These are phyloP conservation scores for Colaptes auratus DNA, from an alignment of 2,113 vertebrate genomes.

Conservation along the genomic window DNA sequence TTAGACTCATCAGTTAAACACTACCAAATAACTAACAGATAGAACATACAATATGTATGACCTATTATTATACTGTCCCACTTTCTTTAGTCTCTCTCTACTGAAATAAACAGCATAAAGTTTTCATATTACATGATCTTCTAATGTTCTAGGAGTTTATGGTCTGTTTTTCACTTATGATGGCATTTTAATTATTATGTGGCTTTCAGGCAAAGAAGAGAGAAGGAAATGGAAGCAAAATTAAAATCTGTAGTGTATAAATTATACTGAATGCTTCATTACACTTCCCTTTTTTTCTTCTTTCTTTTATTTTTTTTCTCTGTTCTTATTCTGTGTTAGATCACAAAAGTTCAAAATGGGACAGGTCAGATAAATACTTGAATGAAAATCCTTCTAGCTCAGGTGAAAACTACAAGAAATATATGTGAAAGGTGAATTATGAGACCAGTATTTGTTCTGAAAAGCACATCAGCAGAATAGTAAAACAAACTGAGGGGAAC, in stretches of 20 bases:
- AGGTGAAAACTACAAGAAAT: conserved; percentile 2
- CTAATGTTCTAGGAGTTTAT: neutral
- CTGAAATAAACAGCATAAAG: conserved; percentile 1
- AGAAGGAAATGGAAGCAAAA: neutral
- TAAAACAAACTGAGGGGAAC: conserved; percentile 8
- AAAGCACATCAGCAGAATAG: neutral
- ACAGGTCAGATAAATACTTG: neutral
- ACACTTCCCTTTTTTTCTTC: neutral
- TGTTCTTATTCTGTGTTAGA: neutral
- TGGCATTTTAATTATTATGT: neutral
- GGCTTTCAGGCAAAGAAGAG: neutral
- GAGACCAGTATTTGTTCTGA: neutral
- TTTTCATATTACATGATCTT: conserved; percentile 25
- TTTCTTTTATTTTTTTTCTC: neutral
- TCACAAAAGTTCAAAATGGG: neutral
- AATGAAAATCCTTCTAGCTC: conserved; percentile 13
- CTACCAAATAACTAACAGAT: conserved; percentile 5
- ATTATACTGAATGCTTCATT: neutral
- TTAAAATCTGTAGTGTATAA: neutral
- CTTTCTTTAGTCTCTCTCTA: neutral
- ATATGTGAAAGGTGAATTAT: neutral
- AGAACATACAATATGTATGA: conserved; percentile 21
- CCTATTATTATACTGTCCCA: neutral
- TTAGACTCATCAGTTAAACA: conserved; percentile 52
- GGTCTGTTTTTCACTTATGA: neutral